Base-by-base conservation (phyloP, 2,113 vertebrate genomes). In the Menidia beryllina region DNA sequence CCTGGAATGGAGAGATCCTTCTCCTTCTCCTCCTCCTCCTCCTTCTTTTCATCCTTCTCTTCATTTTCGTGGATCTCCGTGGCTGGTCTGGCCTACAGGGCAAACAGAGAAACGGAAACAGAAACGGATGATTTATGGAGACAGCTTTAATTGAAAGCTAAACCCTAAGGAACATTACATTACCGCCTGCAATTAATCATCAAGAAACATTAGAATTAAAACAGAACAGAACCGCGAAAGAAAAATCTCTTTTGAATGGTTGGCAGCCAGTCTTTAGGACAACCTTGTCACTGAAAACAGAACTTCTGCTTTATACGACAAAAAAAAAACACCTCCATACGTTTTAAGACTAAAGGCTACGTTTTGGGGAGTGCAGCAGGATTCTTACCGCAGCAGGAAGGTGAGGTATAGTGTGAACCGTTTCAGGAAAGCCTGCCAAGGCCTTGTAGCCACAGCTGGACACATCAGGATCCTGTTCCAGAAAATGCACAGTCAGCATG, bases 401-500 rank as follows among this genome's bases (percentile, higher is more conserved):
- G 79, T 96, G 95, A 77, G 94, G 91, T 49, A 98, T 55, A 17
- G 82, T 95, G 61, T 98, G 94, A 2, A 92, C 95, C 14, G 75
- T 78, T 17, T 94, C 89, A 43, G 87, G 77, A 76, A 98, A 99
- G 4, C 86, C 88, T 1, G 96, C 93, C 24, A 99, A 91, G n/a
- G 97, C 94, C 78, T 83, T 96, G 89, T 95, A 99, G 5, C 96
- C 96, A 52, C 95, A 95, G 68, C 86, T 91, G 53, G 95, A 92
- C 72, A 97, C 93, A 61, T 90, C 26, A 55, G 93, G 63, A 79
- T 97, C 94, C 97, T 98, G 82, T n/a, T 11, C 17, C 15, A 82
- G 55, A 57, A 82, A 17, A 15, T 11, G 2, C 34, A 51, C 1
- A 54, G 27, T 49, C 36, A 20, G 14, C 6, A 24, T 19, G n/a